phyloP scores from a whole-genome alignment of 2,797 vertebrate species.

The Gallirallus australis region DNA sequence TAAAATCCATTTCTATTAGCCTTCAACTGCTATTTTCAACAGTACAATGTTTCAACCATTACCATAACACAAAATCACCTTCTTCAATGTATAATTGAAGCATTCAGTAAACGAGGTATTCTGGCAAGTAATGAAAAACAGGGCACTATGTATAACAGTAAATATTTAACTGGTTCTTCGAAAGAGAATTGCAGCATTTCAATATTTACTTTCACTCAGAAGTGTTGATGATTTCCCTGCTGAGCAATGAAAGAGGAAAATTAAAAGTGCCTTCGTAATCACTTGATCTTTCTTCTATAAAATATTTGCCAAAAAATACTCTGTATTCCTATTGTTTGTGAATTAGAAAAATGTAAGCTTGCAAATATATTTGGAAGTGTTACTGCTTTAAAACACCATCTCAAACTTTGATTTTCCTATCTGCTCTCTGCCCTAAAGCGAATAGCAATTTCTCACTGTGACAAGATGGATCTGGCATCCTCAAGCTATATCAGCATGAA shows the following conservation, averaged over 20 bases:
- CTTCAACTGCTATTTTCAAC: neutral
- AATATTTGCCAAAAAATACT: constrained; percentile 53
- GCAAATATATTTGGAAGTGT: constrained; percentile 28
- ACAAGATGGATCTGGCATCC: constrained; percentile 26
- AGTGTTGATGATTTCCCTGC: constrained; percentile 48
- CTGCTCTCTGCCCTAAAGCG: neutral
- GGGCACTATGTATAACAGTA: constrained; percentile 18
- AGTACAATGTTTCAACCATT: neutral
- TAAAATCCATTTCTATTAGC: constrained; percentile 12
- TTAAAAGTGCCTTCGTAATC: constrained; percentile 43
- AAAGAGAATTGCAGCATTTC: constrained; percentile 60
- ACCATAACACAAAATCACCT: constrained; percentile 13
- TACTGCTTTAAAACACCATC: neutral
- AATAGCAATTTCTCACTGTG: constrained; percentile 10
- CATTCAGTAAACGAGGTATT: constrained; percentile 8
- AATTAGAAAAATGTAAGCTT: constrained; percentile 34
- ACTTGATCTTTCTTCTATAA: constrained; percentile 47
- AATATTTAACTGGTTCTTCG: constrained; percentile 69
- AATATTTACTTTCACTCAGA: constrained; percentile 66
- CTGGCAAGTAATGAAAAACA: constrained; percentile 61
- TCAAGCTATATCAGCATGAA: constrained; percentile 17
- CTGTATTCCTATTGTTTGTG: neutral
- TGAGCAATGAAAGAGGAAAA: constrained; percentile 50
- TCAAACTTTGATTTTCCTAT: neutral
- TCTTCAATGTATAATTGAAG: constrained; percentile 4